Evolutionary conservation across 2,888 invertebrate species (phyloP).

Genomic region (Catocala nupta): DNA sequence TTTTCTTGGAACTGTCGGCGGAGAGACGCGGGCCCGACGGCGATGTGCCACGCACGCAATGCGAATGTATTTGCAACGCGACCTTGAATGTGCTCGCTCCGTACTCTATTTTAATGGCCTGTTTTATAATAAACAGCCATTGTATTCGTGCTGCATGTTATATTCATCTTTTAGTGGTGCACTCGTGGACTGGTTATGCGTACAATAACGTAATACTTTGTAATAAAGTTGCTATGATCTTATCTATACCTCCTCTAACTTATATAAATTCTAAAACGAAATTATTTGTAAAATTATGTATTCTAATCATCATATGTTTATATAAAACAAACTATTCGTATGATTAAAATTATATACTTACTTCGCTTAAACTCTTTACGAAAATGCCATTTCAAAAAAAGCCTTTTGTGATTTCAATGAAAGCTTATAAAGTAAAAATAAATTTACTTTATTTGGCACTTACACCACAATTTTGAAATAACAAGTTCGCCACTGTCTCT

Average conservation of each 20-base stretch:
- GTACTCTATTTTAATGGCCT: conserved; percentile 30
- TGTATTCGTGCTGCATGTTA: conserved; percentile 10
- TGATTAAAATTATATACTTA: no score
- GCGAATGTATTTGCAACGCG: conserved; percentile 63
- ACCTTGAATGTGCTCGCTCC: conserved; percentile 68
- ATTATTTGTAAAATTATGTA: no score
- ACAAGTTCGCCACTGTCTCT: neutral
- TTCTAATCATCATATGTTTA: no score
- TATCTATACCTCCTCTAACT: neutral
- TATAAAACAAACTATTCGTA: no score
- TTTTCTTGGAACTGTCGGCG: conserved; percentile 82
- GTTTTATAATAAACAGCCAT: conserved; percentile 22
- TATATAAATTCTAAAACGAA: no score
- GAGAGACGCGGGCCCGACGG: conserved; percentile 71
- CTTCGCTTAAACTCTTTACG: no score
- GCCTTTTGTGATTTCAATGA: neutral
- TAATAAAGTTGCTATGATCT: neutral
- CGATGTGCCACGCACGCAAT: conserved; percentile 69
- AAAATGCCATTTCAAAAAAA: no score
- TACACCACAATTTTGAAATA: neutral
- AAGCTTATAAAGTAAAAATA: neutral
- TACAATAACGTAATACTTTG: neutral
- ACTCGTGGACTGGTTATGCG: neutral
- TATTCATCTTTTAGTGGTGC: conserved; percentile 1
- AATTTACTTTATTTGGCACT: no score